Percentiles rank a stretch among this genome's conserved stretches.
Evolutionary conservation across 2,888 invertebrate species (phyloP).

Genomic region (Cantharis rufa): DNA sequence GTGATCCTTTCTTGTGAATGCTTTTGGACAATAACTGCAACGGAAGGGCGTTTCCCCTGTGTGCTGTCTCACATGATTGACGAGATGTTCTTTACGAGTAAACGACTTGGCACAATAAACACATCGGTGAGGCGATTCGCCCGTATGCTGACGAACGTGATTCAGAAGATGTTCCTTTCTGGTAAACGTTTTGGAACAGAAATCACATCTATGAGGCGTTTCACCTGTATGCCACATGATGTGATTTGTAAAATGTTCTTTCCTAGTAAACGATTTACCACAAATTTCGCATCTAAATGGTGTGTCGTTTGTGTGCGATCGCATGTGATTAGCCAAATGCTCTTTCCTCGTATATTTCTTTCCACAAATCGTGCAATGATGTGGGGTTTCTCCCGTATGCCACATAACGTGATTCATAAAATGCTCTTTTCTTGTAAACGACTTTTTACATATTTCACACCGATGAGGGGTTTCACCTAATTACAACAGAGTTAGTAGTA

Average conservation of each 20-base stretch:
- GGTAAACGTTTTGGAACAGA: slow-evolving; percentile 79
- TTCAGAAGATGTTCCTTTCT: slow-evolving; percentile 77
- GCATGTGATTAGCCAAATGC: slow-evolving; percentile 86
- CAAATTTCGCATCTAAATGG: slow-evolving; percentile 82
- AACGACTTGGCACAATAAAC: slow-evolving; percentile 86
- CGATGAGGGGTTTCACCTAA: slow-evolving; percentile 69
- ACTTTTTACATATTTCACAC: slow-evolving; percentile 79
- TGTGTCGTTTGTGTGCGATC: slow-evolving; percentile 86
- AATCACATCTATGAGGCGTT: slow-evolving; percentile 78
- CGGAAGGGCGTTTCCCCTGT: slow-evolving; percentile 78
- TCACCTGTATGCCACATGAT: slow-evolving; percentile 87
- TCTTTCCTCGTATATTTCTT: slow-evolving; percentile 89
- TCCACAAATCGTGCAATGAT: slow-evolving; percentile 84
- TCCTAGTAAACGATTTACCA: slow-evolving; percentile 85
- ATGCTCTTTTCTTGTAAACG: slow-evolving; percentile 76
- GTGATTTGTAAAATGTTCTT: slow-evolving; percentile 89
- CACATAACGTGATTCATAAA: slow-evolving; percentile 82
- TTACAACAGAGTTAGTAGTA: not conserved
- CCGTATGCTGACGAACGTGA: slow-evolving; percentile 77
- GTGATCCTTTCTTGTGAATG: slow-evolving; percentile 83
- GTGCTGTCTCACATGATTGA: slow-evolving; percentile 83
- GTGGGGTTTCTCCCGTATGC: slow-evolving; percentile 85
- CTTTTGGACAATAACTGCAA: slow-evolving; percentile 84
- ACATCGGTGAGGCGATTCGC: slow-evolving; percentile 86
- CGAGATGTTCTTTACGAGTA: slow-evolving; percentile 83